Evolutionary conservation across 2,888 invertebrate species (phyloP).

Genomic region (Graphium colonna): DNA sequence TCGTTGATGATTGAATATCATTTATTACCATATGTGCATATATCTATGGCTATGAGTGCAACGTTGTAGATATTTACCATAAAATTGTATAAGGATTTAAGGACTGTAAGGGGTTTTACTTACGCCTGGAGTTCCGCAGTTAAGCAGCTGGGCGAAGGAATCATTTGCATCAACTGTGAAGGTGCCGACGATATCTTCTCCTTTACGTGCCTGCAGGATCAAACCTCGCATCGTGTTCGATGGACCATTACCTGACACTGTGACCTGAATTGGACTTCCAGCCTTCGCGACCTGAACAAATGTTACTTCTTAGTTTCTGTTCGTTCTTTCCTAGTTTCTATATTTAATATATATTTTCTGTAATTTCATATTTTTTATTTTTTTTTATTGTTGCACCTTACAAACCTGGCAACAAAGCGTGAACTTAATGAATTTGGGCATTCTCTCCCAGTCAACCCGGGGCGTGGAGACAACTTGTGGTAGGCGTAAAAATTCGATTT

Average conservation of each 20-base stretch:
- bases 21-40: background rate
- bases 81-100: no score
- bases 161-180: conserved; percentile 79
- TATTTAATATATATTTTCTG: no score
- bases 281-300: conserved; percentile 54
- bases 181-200: conserved; percentile 81
- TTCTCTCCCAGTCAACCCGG: no score
- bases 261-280: conserved; percentile 71
- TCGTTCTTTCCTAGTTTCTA: conserved; percentile 13
- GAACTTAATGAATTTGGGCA: no score
- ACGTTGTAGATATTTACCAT: no score
- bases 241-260: conserved; percentile 67
- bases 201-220: conserved; percentile 83
- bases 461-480: no score
- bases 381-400: no score
- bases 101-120: conserved; percentile 54
- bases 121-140: conserved; percentile 77
- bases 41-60: no score
- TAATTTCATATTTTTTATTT: no score
- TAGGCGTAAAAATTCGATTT: no score
- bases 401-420: no score
- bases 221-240: conserved; percentile 82
- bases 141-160: conserved; percentile 69
- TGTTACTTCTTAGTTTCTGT: background rate
- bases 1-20: conserved; percentile 2